Percentiles rank a stretch among this genome's conserved stretches.
Conservation (phyloP, 2,797 vertebrate genomes). For the Arrhamphus sclerolepis region DNA sequence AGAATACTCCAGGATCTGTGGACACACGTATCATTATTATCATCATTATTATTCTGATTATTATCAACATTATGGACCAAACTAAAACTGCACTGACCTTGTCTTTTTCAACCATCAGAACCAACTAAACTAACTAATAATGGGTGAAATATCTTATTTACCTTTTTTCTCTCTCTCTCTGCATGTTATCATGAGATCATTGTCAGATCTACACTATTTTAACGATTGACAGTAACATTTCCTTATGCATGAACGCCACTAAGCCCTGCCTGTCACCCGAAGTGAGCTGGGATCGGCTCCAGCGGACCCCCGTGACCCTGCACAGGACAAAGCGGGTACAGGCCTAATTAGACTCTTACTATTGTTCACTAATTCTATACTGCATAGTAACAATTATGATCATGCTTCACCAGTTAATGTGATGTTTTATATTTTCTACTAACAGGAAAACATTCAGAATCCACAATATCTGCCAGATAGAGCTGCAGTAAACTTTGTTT, state of each 20-base stretch:
- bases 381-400: not conserved
- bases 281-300: too few species aligned
- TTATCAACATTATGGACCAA: conserved; percentile 1
- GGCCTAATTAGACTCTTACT: too few species aligned
- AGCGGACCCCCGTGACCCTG: too few species aligned
- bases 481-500: not conserved
- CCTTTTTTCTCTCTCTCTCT: not conserved
- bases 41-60: accelerated
- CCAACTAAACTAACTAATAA: accelerated
- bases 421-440: not conserved
- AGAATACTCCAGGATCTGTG: not conserved
- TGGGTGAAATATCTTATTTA: not conserved
- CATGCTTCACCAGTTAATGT: not conserved
- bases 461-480: not conserved
- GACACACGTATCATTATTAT: not conserved
- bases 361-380: not conserved
- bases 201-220: not conserved
- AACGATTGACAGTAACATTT: not conserved
- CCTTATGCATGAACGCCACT: conserved; percentile 16
- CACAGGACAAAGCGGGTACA: too few species aligned
- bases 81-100: not conserved
- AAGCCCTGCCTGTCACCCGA: too few species aligned
- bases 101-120: not conserved
- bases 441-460: not conserved
- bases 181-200: not conserved